Percentiles rank a stretch among this genome's conserved stretches.
phyloP scores from a whole-genome alignment of 2,113 vertebrate genomes.

The Porphyrio hochstetteri region DNA sequence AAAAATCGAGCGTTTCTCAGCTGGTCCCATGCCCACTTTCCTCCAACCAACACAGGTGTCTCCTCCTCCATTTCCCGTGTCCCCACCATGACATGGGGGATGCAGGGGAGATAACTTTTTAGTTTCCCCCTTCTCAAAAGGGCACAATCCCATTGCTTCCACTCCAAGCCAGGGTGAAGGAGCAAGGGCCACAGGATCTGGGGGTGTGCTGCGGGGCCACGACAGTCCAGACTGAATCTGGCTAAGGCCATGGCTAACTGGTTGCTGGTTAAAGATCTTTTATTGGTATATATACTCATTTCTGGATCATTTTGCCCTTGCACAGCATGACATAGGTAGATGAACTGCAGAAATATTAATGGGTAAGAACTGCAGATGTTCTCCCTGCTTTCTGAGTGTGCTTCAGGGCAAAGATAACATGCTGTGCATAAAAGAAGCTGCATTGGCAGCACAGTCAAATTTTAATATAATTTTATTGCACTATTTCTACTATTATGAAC shows the following conservation, averaged over 20 bases:
- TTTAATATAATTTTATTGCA: neutral
- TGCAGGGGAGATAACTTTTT: neutral
- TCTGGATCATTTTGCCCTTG: neutral
- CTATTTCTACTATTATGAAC: neutral
- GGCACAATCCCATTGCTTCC: neutral
- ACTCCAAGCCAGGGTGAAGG: neutral
- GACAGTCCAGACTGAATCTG: neutral
- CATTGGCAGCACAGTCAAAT: neutral
- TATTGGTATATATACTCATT: neutral
- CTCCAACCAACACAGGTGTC: neutral
- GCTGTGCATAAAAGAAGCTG: neutral
- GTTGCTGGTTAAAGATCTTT: neutral
- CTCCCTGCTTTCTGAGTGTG: neutral
- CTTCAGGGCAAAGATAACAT: neutral
- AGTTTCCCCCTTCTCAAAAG: neutral
- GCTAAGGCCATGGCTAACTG: neutral
- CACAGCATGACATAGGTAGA: neutral
- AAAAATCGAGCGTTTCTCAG: rapidly evolving
- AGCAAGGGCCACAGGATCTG: neutral
- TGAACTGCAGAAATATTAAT: neutral
- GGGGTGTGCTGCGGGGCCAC: neutral
- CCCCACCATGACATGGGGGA: neutral
- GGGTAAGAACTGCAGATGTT: neutral
- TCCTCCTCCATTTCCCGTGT: neutral
- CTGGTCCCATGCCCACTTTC: neutral